A percentile compares a stretch with the other conserved stretches of the same genome.
Evolutionary conservation across 37 sponge, comb jelly and placozoan genomes (phyloP).

Genomic region (Haliclona indistincta): DNA sequence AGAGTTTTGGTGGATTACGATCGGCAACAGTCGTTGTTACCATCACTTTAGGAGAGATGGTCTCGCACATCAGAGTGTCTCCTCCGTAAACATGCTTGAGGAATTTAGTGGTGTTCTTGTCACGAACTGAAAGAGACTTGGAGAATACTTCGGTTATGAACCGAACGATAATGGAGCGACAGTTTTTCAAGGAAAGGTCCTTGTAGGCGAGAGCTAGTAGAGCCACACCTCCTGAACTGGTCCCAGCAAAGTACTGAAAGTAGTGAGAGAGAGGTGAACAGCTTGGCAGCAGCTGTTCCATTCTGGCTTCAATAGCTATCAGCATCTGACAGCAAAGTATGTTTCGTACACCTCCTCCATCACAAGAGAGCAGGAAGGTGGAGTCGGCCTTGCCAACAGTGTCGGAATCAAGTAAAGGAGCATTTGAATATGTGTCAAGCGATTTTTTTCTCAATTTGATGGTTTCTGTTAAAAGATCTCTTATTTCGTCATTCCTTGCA

Average conservation of each 20-base stretch:
- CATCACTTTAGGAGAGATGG: conserved; percentile 46
- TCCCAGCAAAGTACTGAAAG: conserved; percentile 69
- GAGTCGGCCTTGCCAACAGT: too few relatives aligned
- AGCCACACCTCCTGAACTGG: conserved; percentile 65
- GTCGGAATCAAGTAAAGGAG: too few relatives aligned
- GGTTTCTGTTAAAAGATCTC: neutral
- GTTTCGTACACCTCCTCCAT: conserved; percentile 68
- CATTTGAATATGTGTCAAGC: neutral
- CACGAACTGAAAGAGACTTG: neutral
- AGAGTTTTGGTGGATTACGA: conserved; percentile 50
- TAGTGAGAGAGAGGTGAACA: conserved; percentile 20
- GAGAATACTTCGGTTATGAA: conserved; percentile 18
- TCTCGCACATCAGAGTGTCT: neutral
- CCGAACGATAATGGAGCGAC: conserved; percentile 8
- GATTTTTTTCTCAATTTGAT: neutral
- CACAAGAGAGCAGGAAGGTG: conserved; percentile 56
- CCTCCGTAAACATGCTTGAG: neutral
- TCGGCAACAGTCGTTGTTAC: conserved; percentile 62
- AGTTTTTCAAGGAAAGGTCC: neutral
- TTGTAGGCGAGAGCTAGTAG: neutral
- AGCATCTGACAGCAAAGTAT: conserved; percentile 1
- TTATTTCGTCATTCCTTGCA: neutral
- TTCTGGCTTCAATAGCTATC: conserved; percentile 23
- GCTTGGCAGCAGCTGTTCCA: conserved; percentile 32
- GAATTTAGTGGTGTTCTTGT: neutral